phyloP scores from a whole-genome alignment of 1,140 invertebrate species.

The Drosophila eugracilis region DNA sequence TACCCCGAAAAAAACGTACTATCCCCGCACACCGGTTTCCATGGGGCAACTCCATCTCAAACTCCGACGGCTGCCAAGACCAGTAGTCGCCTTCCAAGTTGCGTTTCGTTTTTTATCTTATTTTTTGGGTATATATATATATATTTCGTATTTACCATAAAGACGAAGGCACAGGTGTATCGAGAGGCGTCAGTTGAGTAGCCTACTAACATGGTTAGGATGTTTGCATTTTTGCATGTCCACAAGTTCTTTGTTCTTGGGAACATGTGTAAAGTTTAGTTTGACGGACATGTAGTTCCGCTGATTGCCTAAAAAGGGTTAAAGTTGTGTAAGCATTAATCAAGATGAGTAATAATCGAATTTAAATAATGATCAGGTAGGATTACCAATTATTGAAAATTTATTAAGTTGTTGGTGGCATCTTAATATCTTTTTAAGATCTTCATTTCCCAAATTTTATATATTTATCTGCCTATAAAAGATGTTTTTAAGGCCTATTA shows the following conservation, averaged over 20 bases:
- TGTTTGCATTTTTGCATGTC: constrained; percentile 31
- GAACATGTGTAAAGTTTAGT: neutral
- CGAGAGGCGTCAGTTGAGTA: constrained; percentile 31
- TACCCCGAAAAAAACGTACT: constrained; percentile 2
- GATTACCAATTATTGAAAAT: no score
- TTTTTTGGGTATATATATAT: constrained; percentile 8
- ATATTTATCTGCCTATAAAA: no score
- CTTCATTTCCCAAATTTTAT: no score
- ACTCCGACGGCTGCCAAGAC: no score
- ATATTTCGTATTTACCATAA: constrained; percentile 8
- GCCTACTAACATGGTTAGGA: constrained; percentile 53
- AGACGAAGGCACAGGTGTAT: constrained; percentile 38
- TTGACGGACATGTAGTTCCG: constrained; percentile 4
- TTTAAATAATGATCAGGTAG: no score
- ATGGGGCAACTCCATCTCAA: constrained; percentile 11
- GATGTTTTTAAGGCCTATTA: no score
- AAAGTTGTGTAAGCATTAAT: neutral
- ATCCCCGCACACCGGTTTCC: constrained; percentile 29
- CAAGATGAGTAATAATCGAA: neutral
- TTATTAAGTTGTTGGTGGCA: no score
- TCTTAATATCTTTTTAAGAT: no score
- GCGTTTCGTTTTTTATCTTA: constrained; percentile 5
- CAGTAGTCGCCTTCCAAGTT: constrained; percentile 50
- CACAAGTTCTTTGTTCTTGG: neutral
- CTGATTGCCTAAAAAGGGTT: no score